A percentile compares a stretch with the other conserved stretches of the same genome.
These are phyloP conservation scores for Euwallacea fornicatus DNA, from an alignment of 1,140 invertebrate genomes.

Conservation along the genomic window DNA sequence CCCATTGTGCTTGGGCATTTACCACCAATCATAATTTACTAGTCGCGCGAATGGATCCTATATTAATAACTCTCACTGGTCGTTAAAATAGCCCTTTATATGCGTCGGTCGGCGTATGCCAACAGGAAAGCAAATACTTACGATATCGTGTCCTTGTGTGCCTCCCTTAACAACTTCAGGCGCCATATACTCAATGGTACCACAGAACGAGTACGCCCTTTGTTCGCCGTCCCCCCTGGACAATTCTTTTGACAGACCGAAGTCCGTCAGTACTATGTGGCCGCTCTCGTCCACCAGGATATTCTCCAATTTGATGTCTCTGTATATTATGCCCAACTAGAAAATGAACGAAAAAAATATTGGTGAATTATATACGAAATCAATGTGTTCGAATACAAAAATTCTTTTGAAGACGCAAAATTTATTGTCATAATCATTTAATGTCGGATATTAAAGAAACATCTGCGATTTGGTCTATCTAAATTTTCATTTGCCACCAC, in stretches of 20 bases:
- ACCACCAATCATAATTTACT: too few species aligned
- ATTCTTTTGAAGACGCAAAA: too few species aligned
- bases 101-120: too few species aligned
- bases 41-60: too few species aligned
- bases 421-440: too few species aligned
- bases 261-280: constrained; percentile 90
- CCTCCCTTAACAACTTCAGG: constrained; percentile 87
- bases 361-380: neutral
- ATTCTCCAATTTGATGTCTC: constrained; percentile 94
- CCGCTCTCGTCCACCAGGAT: constrained; percentile 85
- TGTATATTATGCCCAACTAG: constrained; percentile 92
- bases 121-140: constrained; percentile 58
- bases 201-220: constrained; percentile 95
- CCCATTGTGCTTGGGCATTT: too few species aligned
- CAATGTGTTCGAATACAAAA: too few species aligned
- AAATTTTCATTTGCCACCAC: too few species aligned
- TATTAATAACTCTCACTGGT: too few species aligned
- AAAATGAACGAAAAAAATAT: constrained; percentile 47
- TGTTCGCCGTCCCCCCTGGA: constrained; percentile 59
- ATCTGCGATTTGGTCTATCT: too few species aligned
- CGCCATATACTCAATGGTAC: constrained; percentile 96
- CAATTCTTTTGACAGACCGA: constrained; percentile 85
- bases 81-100: too few species aligned
- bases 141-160: constrained; percentile 84
- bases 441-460: too few species aligned